Percentiles rank a stretch among this genome's conserved stretches.
phyloP scores from a whole-genome alignment of 64 coral and sea anemone species.

The Pachyseris speciosa region DNA sequence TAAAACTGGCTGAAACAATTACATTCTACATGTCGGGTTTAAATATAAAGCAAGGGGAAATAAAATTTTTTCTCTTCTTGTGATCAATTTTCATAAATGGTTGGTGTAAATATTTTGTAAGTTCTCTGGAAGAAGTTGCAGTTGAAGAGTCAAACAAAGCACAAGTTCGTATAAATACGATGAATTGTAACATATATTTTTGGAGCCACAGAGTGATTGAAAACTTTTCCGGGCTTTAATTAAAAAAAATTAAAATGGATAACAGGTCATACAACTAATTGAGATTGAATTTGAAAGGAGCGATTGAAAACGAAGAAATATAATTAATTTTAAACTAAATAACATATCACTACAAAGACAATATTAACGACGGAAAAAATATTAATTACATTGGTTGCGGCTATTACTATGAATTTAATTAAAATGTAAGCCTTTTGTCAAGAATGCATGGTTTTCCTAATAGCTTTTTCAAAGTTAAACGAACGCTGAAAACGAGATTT shows the following conservation, averaged over 20 bases:
- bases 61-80: too few relatives aligned
- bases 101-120: too few relatives aligned
- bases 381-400: background rate
- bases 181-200: background rate
- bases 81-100: background rate
- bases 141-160: background rate
- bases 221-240: background rate
- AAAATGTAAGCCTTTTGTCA: too few relatives aligned
- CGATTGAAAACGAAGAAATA: background rate
- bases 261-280: background rate
- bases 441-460: too few relatives aligned
- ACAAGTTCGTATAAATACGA: background rate
- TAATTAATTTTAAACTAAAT: conserved; percentile 16
- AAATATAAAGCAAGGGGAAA: too few relatives aligned
- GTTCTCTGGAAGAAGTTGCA: background rate
- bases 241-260: background rate
- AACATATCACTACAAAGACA: background rate
- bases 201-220: background rate
- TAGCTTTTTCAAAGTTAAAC: too few relatives aligned
- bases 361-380: background rate
- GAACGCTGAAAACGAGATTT: too few relatives aligned
- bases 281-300: background rate
- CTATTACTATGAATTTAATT: background rate
- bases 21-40: too few relatives aligned
- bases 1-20: background rate